Evolutionary conservation across 2,888 invertebrate genomes (phyloP).

Genomic region (Scotopteryx bipunctaria): DNA sequence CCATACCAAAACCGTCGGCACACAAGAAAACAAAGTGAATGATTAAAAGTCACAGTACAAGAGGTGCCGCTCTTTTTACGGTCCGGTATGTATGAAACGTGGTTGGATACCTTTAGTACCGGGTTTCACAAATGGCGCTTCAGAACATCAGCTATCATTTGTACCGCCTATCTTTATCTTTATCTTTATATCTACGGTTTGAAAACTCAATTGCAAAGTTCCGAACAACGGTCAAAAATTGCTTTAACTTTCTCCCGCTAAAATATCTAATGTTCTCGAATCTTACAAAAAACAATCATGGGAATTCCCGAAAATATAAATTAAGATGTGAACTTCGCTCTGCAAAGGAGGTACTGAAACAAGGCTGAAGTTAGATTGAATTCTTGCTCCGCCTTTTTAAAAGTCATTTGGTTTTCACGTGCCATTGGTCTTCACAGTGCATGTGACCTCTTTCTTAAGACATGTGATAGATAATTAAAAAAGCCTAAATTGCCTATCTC

Average conservation of each 20-base stretch:
- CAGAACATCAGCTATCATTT: not conserved
- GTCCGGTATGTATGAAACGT: too few relatives aligned
- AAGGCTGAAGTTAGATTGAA: constrained; percentile 38
- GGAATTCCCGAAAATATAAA: constrained; percentile 34
- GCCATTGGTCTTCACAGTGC: too few relatives aligned
- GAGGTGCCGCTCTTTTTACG: too few relatives aligned
- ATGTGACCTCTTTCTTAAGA: too few relatives aligned
- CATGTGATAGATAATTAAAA: too few relatives aligned
- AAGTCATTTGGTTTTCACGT: not conserved
- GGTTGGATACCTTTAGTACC: too few relatives aligned
- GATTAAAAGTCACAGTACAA: too few relatives aligned
- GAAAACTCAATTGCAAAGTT: constrained; percentile 25
- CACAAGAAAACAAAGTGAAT: too few relatives aligned
- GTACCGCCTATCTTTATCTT: not conserved
- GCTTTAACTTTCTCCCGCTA: constrained; percentile 25
- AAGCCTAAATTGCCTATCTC: too few relatives aligned
- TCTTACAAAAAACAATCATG: constrained; percentile 36
- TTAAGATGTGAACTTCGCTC: constrained; percentile 38
- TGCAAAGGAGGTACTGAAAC: constrained; percentile 32
- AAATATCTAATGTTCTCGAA: constrained; percentile 30
- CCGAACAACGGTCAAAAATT: constrained; percentile 23
- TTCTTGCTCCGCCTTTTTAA: constrained; percentile 29
- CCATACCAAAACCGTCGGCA: too few relatives aligned
- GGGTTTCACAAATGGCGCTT: too few relatives aligned
- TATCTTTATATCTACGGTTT: constrained; percentile 4